A percentile compares a stretch with the other conserved stretches of the same genome.
Evolutionary conservation across 2,113 vertebrate species (phyloP).

Genomic region (Fulica atra): DNA sequence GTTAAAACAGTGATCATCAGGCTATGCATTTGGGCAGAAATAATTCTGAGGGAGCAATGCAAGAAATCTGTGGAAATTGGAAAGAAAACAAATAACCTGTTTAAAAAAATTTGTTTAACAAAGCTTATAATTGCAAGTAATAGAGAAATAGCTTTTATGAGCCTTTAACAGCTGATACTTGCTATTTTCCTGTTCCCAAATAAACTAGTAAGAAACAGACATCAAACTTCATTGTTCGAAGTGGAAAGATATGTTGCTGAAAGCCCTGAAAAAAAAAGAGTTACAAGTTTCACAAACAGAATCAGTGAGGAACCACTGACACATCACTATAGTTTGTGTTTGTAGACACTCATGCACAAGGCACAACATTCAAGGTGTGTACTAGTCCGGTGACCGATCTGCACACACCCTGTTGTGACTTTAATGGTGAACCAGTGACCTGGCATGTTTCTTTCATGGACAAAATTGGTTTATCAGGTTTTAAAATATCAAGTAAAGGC

Average conservation of each 20-base stretch:
- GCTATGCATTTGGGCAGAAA: neutral
- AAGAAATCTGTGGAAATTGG: neutral
- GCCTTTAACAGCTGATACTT: conserved; percentile 3
- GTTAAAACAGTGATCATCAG: neutral
- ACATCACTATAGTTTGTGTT: neutral
- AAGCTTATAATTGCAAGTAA: neutral
- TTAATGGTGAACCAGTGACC: conserved; percentile 11
- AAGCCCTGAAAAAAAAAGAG: neutral
- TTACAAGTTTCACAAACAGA: neutral
- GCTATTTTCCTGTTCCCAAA: conserved; percentile 13
- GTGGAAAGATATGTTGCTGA: neutral
- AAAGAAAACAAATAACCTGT: neutral
- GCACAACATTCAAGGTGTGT: neutral
- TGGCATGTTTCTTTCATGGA: neutral
- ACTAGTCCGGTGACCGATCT: neutral
- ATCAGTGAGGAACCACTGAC: neutral
- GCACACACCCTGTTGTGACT: neutral
- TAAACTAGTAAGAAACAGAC: conserved; percentile 28
- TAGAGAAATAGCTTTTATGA: conserved; percentile 5
- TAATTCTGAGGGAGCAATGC: neutral
- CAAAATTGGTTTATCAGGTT: conserved; percentile 16
- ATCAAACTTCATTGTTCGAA: neutral
- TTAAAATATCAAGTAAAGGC: conserved; percentile 30
- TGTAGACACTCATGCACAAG: neutral
- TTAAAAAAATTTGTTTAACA: neutral